Base-by-base conservation (phyloP, 2,797 vertebrate species). In the Sebastes melanostomus region DNA sequence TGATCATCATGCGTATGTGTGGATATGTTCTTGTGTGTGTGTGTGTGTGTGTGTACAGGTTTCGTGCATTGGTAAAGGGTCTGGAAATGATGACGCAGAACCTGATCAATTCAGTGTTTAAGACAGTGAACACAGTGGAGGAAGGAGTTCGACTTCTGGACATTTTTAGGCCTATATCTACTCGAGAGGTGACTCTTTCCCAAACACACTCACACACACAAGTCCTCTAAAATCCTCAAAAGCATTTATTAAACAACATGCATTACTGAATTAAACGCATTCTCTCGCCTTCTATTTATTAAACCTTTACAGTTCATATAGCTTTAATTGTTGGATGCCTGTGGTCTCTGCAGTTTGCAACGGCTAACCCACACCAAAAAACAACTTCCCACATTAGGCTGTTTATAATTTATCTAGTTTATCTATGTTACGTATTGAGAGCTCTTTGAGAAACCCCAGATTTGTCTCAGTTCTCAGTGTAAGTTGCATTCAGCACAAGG, bases 71-170 rank as follows among this genome's bases (percentile, higher is more conserved):
- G 11, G 38, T 92, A 14, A 90, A 89, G 60, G 73, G 90, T 34
- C 81, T 92, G 52, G 91, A 94, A 72, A 58, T 83, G 67, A 95
- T 94, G 94, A 95, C 94, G 63, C 96, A 96, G 93, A 96, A 96
- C 78, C 91, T 97, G 84, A 97, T 98, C 67, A 92, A 65, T 18
- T 93, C 94, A 0, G 92, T 96, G 5, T 97, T 98, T 14, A 95
- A 95, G 83, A 93, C 92, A 0, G 95, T 96, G 38, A 91, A 83
- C 12, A 95, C 92, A 0, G 95, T 97, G 66, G 95, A 96, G 67
- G 95, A 96, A 0, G 97, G 97, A 3, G 90, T 97, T 62, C 89
- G 95, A 38, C 94, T 98, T 54, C 88, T 97, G 54, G 94, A 96
- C 32, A 91, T 95, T 80, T 97, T 98, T 83, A 95, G 95, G 14